These are phyloP conservation scores for Pocota personata DNA, from an alignment of 2,888 invertebrate genomes.

Conservation along the genomic window DNA sequence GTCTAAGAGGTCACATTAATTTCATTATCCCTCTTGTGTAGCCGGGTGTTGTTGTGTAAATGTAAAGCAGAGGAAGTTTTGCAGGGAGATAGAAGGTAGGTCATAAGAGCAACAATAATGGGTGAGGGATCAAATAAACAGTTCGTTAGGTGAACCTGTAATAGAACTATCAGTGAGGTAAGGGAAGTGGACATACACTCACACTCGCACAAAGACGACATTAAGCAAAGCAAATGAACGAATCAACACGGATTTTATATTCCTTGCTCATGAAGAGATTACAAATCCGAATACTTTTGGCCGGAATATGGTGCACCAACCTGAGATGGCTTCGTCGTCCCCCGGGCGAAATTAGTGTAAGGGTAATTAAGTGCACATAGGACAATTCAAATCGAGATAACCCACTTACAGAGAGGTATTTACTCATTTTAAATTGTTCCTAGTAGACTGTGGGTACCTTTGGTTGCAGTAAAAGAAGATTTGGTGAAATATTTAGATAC, in stretches of 20 bases:
- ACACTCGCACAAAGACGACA: neutral
- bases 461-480: neutral
- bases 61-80: constrained; percentile 6
- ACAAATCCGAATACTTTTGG: neutral
- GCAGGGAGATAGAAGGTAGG: constrained; percentile 16
- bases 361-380: constrained; percentile 24
- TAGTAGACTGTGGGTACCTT: too few species aligned
- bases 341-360: neutral
- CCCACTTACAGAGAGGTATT: neutral
- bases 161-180: constrained; percentile 13
- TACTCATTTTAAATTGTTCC: neutral
- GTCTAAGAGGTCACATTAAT: constrained; percentile 66
- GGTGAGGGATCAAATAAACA: constrained; percentile 68
- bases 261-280: neutral
- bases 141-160: constrained; percentile 60
- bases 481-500: too few species aligned
- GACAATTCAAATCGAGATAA: constrained; percentile 38
- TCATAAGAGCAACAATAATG: constrained; percentile 46
- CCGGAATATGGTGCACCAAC: constrained; percentile 30
- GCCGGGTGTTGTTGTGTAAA: constrained; percentile 38
- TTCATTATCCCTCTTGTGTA: constrained; percentile 58
- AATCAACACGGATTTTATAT: constrained; percentile 11
- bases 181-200: too few species aligned
- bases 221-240: neutral
- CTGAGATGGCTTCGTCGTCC: neutral